Evolutionary conservation across 1,140 invertebrate genomes (phyloP).

Genomic region (Phortica variegata): DNA sequence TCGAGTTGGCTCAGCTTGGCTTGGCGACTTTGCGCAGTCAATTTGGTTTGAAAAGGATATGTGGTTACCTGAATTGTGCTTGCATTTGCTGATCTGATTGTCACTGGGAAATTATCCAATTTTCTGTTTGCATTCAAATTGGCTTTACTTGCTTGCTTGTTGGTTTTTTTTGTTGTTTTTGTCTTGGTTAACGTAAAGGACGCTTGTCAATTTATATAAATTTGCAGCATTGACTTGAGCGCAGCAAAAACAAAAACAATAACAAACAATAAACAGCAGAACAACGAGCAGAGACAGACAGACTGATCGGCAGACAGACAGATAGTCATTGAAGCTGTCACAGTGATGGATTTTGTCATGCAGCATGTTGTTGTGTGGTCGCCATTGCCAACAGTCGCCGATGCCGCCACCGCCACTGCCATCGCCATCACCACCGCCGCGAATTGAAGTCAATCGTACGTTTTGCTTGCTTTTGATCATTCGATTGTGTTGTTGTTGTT

Average conservation of each 20-base stretch:
- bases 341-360: slow-evolving; percentile 41
- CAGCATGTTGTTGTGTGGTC: slow-evolving; percentile 33
- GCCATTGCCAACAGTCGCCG: too few relatives aligned
- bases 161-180: too few relatives aligned
- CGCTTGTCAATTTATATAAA: slow-evolving; percentile 49
- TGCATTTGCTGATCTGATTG: slow-evolving; percentile 28
- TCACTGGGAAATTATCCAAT: slow-evolving; percentile 57
- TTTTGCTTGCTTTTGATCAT: too few relatives aligned
- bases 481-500: not conserved
- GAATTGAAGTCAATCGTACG: too few relatives aligned
- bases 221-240: not conserved
- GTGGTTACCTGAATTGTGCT: slow-evolving; percentile 1
- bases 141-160: slow-evolving; percentile 16
- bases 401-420: too few relatives aligned
- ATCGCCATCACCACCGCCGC: too few relatives aligned
- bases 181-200: too few relatives aligned
- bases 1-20: not conserved
- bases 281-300: too few relatives aligned
- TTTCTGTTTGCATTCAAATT: slow-evolving; percentile 56
- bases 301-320: slow-evolving; percentile 17
- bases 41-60: slow-evolving; percentile 13
- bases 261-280: too few relatives aligned
- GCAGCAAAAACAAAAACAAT: too few relatives aligned
- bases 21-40: slow-evolving; percentile 14
- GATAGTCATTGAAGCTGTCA: slow-evolving; percentile 50